These are phyloP conservation scores for Drosophila cyrtoloma DNA, from an alignment of 2,888 invertebrate species.

Conservation along the genomic window DNA sequence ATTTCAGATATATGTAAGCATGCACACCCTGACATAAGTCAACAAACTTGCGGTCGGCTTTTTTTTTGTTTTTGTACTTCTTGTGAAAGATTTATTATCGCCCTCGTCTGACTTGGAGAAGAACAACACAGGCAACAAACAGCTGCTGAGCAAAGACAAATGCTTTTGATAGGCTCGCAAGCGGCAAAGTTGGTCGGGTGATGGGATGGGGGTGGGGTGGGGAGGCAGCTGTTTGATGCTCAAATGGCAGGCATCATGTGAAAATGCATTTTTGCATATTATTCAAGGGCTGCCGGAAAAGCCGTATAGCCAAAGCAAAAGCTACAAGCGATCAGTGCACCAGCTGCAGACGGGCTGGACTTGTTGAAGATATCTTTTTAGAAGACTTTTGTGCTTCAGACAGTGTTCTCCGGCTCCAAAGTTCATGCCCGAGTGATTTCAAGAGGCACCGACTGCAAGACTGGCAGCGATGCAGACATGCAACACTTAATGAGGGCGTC, in stretches of 20 bases:
- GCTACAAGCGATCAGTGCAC: constrained; percentile 34
- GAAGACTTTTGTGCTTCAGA: constrained; percentile 38
- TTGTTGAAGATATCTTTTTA: background rate
- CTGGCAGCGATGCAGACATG: constrained; percentile 51
- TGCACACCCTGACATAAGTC: constrained; percentile 30
- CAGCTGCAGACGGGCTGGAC: constrained; percentile 18
- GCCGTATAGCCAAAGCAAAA: constrained; percentile 9
- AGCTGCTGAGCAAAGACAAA: constrained; percentile 54
- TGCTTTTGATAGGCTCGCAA: constrained; percentile 33
- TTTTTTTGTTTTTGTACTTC: background rate
- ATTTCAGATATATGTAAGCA: constrained; percentile 23
- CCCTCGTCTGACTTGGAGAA: constrained; percentile 28
- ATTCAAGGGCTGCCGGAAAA: constrained; percentile 65
- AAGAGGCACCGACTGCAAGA: constrained; percentile 53
- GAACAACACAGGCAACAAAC: constrained; percentile 19
- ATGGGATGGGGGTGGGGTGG: background rate
- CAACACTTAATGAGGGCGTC: constrained; percentile 81
- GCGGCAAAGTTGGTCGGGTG: background rate
- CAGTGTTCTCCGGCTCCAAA: constrained; percentile 49
- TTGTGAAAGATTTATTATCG: constrained; percentile 59
- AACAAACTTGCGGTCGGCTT: constrained; percentile 45
- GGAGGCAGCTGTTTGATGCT: constrained; percentile 22
- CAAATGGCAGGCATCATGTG: constrained; percentile 64
- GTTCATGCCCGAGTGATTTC: constrained; percentile 78
- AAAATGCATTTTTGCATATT: constrained; percentile 58